Evolutionary conservation across 2,888 invertebrate species (phyloP).

Genomic region (Palloptera scutellata): DNA sequence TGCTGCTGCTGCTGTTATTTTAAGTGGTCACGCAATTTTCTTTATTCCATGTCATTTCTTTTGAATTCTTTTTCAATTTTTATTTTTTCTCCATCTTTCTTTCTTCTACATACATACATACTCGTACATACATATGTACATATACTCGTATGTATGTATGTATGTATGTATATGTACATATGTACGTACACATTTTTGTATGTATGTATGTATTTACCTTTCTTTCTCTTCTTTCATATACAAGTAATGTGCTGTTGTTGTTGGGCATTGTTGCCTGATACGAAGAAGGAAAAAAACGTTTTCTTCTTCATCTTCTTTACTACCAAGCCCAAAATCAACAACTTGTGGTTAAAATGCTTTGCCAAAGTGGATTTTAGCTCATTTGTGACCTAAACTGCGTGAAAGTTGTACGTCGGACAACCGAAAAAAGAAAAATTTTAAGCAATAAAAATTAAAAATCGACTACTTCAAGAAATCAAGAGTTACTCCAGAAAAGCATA

Average conservation of each 20-base stretch:
- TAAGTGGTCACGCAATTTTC: conserved; percentile 29
- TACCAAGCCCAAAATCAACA: conserved; percentile 10
- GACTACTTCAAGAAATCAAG: not conserved
- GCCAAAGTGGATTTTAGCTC: conserved; percentile 53
- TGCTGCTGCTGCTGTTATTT: conserved; percentile 6
- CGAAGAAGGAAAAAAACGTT: conserved; percentile 34
- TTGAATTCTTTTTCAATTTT: conserved; percentile 1
- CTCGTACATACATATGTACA: conserved; percentile 7
- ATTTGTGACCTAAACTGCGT: conserved; percentile 63
- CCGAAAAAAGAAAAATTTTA: conserved; percentile 16
- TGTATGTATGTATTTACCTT: conserved; percentile 34
- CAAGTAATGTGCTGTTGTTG: conserved; percentile 16
- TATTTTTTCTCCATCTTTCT: conserved; percentile 21
- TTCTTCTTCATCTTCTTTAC: conserved; percentile 41
- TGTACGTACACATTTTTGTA: conserved; percentile 2
- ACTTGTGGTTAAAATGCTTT: conserved; percentile 55
- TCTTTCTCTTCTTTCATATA: conserved; percentile 39
- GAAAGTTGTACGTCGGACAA: conserved; percentile 57
- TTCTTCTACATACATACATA: conserved; percentile 27
- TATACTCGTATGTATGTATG: conserved; percentile 3
- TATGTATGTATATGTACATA: not conserved
- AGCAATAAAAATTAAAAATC: not conserved
- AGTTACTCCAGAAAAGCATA: conserved; percentile 4
- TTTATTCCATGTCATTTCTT: conserved; percentile 4
- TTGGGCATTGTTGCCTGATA: not conserved